A percentile compares a stretch with the other conserved stretches of the same genome.
These are phyloP conservation scores for Cheirogaleus major DNA, from an alignment of 2,797 vertebrate species.

Conservation along the genomic window DNA sequence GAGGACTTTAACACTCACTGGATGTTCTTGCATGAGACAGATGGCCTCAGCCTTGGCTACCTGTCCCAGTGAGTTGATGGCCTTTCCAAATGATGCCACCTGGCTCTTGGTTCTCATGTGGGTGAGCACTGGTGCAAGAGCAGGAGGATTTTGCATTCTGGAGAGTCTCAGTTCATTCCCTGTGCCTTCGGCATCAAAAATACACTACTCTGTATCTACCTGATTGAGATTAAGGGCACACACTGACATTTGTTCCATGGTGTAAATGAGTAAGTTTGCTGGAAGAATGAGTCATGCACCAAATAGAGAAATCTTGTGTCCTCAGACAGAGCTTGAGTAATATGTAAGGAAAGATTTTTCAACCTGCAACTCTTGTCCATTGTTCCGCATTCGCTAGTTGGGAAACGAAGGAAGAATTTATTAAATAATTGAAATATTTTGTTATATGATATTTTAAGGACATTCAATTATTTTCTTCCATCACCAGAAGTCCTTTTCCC, in stretches of 20 bases:
- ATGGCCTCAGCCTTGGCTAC: slow-evolving; percentile 71
- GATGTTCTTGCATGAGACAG: slow-evolving; percentile 68
- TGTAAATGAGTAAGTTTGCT: not conserved
- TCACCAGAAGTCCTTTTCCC: not conserved
- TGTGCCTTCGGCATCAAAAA: not conserved
- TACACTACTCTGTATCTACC: not conserved
- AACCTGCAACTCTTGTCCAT: not conserved
- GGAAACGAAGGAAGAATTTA: not conserved
- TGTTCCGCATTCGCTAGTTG: not conserved
- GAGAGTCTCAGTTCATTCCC: not conserved
- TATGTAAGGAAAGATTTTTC: not conserved
- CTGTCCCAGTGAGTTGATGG: slow-evolving; percentile 57
- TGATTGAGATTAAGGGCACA: not conserved
- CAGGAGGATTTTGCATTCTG: slow-evolving; percentile 52
- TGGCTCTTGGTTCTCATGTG: slow-evolving; percentile 27
- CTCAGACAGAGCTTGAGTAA: not conserved
- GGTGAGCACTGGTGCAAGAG: slow-evolving; percentile 34
- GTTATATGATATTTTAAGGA: not conserved
- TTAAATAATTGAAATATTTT: not conserved
- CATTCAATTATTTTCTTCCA: not conserved
- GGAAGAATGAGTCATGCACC: not conserved
- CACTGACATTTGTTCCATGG: not conserved
- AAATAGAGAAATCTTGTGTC: not conserved
- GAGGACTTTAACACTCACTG: slow-evolving; percentile 58
- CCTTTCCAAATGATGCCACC: slow-evolving; percentile 26